Evolutionary conservation across 2,888 invertebrate species (phyloP), one percentile per base, ranked within the genome.

Genomic region (Aricia artaxerxes): DNA sequence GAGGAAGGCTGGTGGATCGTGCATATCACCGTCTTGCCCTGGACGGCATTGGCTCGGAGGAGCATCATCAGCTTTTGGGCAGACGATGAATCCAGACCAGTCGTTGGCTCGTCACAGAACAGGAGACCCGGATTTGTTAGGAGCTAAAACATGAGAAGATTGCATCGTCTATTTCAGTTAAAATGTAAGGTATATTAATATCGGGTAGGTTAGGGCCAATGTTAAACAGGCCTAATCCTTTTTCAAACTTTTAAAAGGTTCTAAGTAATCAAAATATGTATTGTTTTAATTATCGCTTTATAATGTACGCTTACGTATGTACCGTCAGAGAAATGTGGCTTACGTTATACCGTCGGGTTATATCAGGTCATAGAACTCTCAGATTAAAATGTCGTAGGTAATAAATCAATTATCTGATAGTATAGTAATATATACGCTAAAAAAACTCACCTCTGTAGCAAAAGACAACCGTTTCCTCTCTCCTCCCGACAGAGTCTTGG

Each of bases 101-200:
- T 99, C 0, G 99, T 99, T 7, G 99, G 99, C 87, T 99, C 99
- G 86, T 99, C 99, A 88, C 98, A 98, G 92, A 99, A 99, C 69
- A 99, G 92, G 60, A 99, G 95, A 0, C 97, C 96, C 0, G 99
- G 99, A 91, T 99, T 97, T 69, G 98, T 98, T 79, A 99, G 90
- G 61, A 98, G 94, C 97, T 97, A 88, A 87, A 86, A 79, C 69
- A 60, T 53, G 16, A 24, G 16, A 31, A 78, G 78, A 61, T 24
- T 64, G 31, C 31, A 31, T n/a, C 3, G 24, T 31, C 3, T 31
- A n/a, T 61, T 61, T 6, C 7, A 61, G 9, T 49, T 9, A 49
- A 49, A 9, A 6, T 9, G 7, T 6, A 49, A 4, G 49, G 49
- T 49, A 38, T 38, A 38, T 38, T 38, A 38, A 3, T 38, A 38